Evolutionary conservation across 2,797 vertebrate genomes (phyloP).

Genomic region (Phataginus tetradactyla): DNA sequence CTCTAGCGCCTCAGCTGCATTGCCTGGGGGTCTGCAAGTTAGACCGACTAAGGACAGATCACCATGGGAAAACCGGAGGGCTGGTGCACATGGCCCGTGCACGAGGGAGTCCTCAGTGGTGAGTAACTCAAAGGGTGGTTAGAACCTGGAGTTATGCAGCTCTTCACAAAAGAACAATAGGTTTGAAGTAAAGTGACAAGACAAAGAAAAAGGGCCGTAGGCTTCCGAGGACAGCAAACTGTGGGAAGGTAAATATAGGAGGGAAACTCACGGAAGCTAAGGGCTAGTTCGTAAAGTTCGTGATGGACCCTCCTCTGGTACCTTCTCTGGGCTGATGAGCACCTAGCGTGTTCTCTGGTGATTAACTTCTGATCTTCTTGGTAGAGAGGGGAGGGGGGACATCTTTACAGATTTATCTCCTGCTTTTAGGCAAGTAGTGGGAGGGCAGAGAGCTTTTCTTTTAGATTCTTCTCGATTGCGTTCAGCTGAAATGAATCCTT

Average conservation of each 20-base stretch:
- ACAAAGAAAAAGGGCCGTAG: background rate
- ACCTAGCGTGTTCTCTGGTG: background rate
- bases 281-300: background rate
- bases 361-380: background rate
- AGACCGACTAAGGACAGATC: background rate
- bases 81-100: background rate
- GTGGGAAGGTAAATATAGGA: background rate
- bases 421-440: background rate
- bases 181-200: background rate
- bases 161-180: background rate
- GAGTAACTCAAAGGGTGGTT: background rate
- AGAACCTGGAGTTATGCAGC: accelerated
- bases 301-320: background rate
- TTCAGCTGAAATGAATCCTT: background rate
- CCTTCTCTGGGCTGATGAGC: background rate
- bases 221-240: background rate
- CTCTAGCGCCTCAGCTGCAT: background rate
- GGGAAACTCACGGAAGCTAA: background rate
- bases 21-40: background rate
- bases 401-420: background rate
- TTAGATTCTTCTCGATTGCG: background rate
- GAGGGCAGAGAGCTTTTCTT: background rate
- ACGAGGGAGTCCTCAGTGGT: background rate
- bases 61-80: background rate
- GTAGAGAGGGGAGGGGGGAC: background rate